These are phyloP conservation scores for Amphipyra tragopoginis DNA, from an alignment of 2,888 invertebrate genomes.

Conservation along the genomic window DNA sequence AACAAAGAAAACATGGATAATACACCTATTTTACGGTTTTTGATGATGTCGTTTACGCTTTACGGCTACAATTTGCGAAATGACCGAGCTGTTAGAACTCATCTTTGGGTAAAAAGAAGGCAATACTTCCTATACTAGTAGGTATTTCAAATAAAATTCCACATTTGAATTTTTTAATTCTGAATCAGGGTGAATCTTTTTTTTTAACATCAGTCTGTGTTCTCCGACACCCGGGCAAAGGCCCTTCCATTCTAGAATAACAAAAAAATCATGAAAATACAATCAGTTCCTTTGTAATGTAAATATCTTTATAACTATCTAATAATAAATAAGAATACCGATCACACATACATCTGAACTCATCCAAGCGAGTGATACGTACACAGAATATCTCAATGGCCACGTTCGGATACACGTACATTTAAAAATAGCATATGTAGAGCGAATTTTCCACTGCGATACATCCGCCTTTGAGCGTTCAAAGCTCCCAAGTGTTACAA, in stretches of 20 bases:
- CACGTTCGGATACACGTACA: conserved; percentile 38
- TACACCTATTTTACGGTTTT: too few relatives aligned
- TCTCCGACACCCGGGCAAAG: background rate
- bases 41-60: too few relatives aligned
- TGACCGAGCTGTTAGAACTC: too few relatives aligned
- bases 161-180: too few relatives aligned
- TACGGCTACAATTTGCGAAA: too few relatives aligned
- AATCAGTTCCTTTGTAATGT: conserved; percentile 5
- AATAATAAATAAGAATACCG: conserved; percentile 10
- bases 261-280: background rate
- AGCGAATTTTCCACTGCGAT: conserved; percentile 61
- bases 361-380: conserved; percentile 38
- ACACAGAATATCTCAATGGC: conserved; percentile 45
- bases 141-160: too few relatives aligned
- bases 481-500: conserved; percentile 32
- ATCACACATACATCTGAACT: conserved; percentile 14
- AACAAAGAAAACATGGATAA: too few relatives aligned
- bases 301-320: background rate
- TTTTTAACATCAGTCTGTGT: background rate
- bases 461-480: conserved; percentile 49
- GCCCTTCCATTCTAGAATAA: background rate
- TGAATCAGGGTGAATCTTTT: background rate
- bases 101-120: too few relatives aligned
- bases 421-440: conserved; percentile 59
- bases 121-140: too few relatives aligned